These are phyloP conservation scores for Acanthisitta chloris DNA, from an alignment of 2,113 vertebrate species.

Conservation along the genomic window DNA sequence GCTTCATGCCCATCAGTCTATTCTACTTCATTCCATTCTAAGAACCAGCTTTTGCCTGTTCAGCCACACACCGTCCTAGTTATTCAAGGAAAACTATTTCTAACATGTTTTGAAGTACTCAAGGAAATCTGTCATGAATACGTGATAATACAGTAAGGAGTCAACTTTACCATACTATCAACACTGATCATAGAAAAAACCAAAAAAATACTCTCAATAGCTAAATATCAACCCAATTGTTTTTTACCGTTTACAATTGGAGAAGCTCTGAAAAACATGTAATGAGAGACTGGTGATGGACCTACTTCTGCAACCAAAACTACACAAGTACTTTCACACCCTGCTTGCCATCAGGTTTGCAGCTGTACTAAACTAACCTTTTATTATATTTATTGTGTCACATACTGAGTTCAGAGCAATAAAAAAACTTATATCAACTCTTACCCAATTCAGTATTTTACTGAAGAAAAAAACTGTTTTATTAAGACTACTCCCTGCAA, in stretches of 20 bases:
- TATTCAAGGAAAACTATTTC: neutral
- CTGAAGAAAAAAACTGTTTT: neutral
- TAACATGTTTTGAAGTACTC: neutral
- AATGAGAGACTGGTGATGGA: neutral
- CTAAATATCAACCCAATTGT: neutral
- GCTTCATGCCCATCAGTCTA: neutral
- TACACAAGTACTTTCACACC: neutral
- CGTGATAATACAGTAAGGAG: neutral
- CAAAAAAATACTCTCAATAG: neutral
- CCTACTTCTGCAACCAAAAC: neutral
- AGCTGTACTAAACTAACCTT: neutral
- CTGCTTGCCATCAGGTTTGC: neutral
- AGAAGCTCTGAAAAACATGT: neutral
- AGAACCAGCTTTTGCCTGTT: neutral
- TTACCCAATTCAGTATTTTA: neutral
- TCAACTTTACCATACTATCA: neutral
- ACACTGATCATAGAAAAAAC: neutral
- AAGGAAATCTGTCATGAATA: neutral
- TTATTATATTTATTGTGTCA: neutral
- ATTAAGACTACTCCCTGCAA: neutral
- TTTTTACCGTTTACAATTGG: neutral
- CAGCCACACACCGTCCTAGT: neutral
- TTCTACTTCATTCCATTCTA: neutral
- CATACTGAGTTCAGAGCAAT: neutral
- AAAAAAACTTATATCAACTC: accelerated